Evolutionary conservation across 1,140 invertebrate species (phyloP).

Genomic region (Hesperophylax magnus): DNA sequence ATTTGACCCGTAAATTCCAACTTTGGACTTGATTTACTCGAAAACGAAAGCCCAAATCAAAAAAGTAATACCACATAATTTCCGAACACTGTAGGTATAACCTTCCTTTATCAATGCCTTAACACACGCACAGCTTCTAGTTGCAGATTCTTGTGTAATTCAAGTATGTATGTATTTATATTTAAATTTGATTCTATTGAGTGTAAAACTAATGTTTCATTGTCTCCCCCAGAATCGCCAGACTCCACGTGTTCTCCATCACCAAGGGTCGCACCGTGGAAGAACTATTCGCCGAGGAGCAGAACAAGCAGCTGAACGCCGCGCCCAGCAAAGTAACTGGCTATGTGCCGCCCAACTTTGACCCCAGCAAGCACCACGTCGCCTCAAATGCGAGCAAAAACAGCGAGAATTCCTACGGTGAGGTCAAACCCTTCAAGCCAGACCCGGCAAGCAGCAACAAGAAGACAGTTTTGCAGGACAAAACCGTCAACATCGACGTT

Average conservation of each 20-base stretch:
- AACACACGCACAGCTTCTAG: no score
- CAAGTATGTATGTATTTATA: no score
- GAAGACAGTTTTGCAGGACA: slow-evolving; percentile 69
- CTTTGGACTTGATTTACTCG: no score
- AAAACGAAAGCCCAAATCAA: no score
- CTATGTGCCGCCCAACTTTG: slow-evolving; percentile 65
- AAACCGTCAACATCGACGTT: slow-evolving; percentile 66
- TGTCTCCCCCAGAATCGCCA: slow-evolving; percentile 69
- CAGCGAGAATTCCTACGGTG: slow-evolving; percentile 64
- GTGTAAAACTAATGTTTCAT: no score
- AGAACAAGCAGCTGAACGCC: slow-evolving; percentile 62
- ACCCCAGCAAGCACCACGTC: slow-evolving; percentile 59
- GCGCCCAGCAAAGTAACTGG: slow-evolving; percentile 62
- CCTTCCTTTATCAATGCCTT: no score
- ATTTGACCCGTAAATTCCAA: no score
- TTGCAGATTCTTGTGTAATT: no score
- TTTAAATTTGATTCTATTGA: no score
- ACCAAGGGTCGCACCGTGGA: slow-evolving; percentile 74
- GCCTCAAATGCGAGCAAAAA: slow-evolving; percentile 62
- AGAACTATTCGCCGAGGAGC: slow-evolving; percentile 70
- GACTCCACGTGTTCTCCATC: slow-evolving; percentile 74
- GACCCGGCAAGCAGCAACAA: slow-evolving; percentile 61
- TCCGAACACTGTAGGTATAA: no score
- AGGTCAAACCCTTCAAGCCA: slow-evolving; percentile 57
- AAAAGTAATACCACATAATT: no score